Percentiles rank a stretch among this genome's conserved stretches.
phyloP scores from a whole-genome alignment of 53 echinoderm and acorn worm species.

The Crossaster papposus region DNA sequence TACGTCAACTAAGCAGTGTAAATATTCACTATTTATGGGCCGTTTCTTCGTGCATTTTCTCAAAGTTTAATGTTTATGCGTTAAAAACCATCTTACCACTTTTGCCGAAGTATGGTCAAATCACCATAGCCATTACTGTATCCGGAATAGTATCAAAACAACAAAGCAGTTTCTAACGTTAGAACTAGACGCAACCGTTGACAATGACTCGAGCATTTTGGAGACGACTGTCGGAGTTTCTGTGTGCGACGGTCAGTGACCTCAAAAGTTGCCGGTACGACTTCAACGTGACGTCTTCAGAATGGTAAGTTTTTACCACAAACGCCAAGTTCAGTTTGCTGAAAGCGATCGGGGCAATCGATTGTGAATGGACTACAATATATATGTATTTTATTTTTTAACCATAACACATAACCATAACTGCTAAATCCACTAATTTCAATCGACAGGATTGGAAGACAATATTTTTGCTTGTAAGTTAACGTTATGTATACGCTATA shows the following conservation, averaged over 20 bases:
- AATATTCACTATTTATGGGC: not conserved
- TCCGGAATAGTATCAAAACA: not conserved
- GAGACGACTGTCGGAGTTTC: not conserved
- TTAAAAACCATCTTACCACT: not conserved
- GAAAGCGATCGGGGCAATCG: not conserved
- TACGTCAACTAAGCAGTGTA: not conserved
- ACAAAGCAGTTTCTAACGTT: not conserved
- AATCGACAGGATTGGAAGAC: too few relatives aligned
- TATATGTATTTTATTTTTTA: too few relatives aligned
- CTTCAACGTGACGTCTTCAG: not conserved
- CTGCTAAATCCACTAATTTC: too few relatives aligned
- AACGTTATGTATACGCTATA: too few relatives aligned
- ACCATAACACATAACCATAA: too few relatives aligned
- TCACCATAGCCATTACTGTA: not conserved
- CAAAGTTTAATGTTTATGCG: not conserved
- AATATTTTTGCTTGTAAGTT: too few relatives aligned
- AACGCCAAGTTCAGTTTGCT: not conserved
- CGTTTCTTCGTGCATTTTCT: not conserved
- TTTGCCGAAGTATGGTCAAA: not conserved
- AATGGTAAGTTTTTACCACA: not conserved
- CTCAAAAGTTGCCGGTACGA: not conserved
- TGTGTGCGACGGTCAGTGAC: not conserved
- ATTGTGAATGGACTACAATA: too few relatives aligned
- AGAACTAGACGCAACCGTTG: not conserved
- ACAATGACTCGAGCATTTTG: not conserved